Evolutionary conservation across 2,113 vertebrate species (phyloP).

Genomic region (Nanorana parkeri): DNA sequence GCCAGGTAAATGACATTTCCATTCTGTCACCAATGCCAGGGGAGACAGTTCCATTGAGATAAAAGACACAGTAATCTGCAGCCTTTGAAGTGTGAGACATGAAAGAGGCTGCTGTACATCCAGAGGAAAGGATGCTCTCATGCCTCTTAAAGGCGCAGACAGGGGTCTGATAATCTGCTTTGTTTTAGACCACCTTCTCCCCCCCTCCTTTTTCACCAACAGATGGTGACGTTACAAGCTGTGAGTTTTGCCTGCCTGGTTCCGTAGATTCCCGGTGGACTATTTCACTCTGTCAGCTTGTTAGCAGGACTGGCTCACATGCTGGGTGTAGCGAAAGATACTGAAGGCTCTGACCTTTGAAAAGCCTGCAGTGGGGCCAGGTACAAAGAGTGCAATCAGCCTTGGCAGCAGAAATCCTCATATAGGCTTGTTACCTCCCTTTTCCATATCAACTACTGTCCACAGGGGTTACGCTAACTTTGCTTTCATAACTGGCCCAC

Average conservation of each 20-base stretch:
- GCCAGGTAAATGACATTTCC: conserved; percentile 53
- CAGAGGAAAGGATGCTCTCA: conserved; percentile 60
- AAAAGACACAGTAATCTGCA: conserved; percentile 70
- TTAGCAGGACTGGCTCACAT: neutral
- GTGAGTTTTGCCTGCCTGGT: neutral
- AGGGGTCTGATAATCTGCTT: conserved; percentile 53
- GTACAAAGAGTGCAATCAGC: neutral
- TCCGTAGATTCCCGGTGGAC: conserved; percentile 30
- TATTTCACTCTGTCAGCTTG: neutral
- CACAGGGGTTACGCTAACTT: neutral
- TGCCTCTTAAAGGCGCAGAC: conserved; percentile 66
- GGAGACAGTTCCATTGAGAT: conserved; percentile 70
- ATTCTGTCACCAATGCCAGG: conserved; percentile 55
- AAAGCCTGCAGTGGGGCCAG: neutral
- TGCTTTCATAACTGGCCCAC: neutral
- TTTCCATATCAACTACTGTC: conserved; percentile 24
- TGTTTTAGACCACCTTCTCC: neutral
- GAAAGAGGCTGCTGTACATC: conserved; percentile 70
- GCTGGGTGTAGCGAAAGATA: conserved; percentile 31
- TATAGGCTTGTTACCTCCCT: conserved; percentile 6
- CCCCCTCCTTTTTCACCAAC: conserved; percentile 5
- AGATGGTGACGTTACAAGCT: conserved; percentile 3
- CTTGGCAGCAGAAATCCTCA: conserved; percentile 8
- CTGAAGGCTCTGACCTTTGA: conserved; percentile 26
- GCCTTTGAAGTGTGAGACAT: conserved; percentile 73